These are phyloP conservation scores for Peromyscus attwateri DNA, from an alignment of 2,797 vertebrate genomes.

Conservation along the genomic window DNA sequence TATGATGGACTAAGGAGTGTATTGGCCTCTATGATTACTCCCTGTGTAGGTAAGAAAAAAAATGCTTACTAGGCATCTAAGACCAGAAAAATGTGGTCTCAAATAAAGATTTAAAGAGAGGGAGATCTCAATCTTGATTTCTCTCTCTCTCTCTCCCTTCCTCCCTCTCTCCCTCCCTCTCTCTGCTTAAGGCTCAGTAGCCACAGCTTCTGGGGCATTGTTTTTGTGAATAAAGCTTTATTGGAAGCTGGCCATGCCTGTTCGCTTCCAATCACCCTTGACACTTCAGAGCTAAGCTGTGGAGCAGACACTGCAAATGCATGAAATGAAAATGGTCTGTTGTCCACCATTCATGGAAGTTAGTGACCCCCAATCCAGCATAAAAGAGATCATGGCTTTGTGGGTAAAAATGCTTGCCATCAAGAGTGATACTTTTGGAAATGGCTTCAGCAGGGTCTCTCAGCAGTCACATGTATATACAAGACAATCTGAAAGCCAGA, in stretches of 20 bases:
- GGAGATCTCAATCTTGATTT: neutral
- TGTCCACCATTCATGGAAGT: neutral
- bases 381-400: neutral
- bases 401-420: neutral
- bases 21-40: neutral
- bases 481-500: neutral
- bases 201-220: neutral
- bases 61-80: neutral
- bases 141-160: neutral
- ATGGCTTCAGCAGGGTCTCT: neutral
- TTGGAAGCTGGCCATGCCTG: neutral
- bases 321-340: neutral
- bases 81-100: neutral
- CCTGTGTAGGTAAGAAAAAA: neutral
- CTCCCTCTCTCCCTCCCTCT: neutral
- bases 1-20: neutral
- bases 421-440: neutral
- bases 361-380: neutral
- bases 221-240: conserved; percentile 72
- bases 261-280: neutral
- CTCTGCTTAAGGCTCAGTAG: neutral
- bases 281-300: neutral
- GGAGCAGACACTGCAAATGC: neutral
- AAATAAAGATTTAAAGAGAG: conserved; percentile 6
- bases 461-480: too few relatives aligned